Percentiles rank a stretch among this genome's conserved stretches.
These are phyloP conservation scores for Rhynchonycteris naso DNA, from an alignment of 2,797 vertebrate species.

Conservation along the genomic window DNA sequence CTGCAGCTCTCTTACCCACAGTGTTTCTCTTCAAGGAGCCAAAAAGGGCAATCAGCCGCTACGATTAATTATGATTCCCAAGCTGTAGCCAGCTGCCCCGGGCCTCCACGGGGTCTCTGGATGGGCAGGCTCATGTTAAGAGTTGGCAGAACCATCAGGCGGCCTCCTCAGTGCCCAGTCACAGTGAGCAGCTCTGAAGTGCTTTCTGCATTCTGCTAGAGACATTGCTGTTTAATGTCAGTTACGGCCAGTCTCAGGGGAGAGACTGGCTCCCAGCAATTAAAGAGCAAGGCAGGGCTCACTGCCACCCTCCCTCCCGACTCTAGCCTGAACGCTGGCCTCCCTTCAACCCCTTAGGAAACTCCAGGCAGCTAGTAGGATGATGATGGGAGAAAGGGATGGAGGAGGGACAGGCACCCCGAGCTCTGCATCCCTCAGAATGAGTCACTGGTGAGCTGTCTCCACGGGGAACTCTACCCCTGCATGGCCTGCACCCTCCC, in stretches of 20 bases:
- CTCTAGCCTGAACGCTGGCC: background rate
- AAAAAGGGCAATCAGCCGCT: background rate
- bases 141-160: constrained; percentile 20
- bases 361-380: background rate
- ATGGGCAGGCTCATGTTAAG: background rate
- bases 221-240: background rate
- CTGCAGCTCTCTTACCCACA: background rate
- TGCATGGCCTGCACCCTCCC: background rate
- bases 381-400: background rate
- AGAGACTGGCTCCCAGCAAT: constrained; percentile 37
- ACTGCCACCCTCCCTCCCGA: background rate
- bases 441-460: background rate
- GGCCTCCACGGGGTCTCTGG: background rate
- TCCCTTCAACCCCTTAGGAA: background rate
- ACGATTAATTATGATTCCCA: background rate
- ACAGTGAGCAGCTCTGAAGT: constrained; percentile 19
- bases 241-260: constrained; percentile 33
- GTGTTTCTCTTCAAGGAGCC: constrained; percentile 2
- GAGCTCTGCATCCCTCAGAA: background rate
- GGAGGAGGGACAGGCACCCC: background rate
- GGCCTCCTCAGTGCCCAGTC: background rate
- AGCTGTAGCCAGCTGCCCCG: background rate
- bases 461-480: background rate
- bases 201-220: constrained; percentile 20
- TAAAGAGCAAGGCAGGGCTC: background rate